These are phyloP conservation scores for Dendrocincla fuliginosa DNA, from an alignment of 2,797 vertebrate species.

Conservation along the genomic window DNA sequence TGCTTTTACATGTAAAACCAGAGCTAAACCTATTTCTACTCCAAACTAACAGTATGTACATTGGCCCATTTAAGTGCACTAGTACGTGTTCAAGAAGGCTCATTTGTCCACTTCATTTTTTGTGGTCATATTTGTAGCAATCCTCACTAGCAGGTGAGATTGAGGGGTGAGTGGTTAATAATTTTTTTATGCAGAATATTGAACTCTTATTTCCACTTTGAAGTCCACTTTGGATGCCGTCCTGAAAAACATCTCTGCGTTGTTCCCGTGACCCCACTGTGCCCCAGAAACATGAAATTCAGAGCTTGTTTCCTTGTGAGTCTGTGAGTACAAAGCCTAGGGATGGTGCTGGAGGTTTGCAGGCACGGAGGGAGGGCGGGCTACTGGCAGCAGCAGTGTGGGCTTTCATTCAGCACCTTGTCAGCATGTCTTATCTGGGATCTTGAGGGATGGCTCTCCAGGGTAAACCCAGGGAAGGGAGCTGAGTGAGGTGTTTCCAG, in stretches of 20 bases:
- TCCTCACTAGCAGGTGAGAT: not conserved
- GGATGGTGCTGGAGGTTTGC: not conserved
- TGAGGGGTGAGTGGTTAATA: not conserved
- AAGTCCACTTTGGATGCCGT: not conserved
- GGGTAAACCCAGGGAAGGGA: not conserved
- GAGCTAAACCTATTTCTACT: conserved; percentile 12
- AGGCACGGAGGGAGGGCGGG: not conserved
- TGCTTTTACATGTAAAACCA: conserved; percentile 45
- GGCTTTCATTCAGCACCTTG: conserved; percentile 19
- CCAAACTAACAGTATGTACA: not conserved
- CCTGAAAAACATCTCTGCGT: not conserved
- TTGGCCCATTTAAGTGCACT: not conserved
- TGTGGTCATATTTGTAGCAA: not conserved
- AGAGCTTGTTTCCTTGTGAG: not conserved
- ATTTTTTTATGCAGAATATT: not conserved
- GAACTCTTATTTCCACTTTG: not conserved
- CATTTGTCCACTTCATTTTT: not conserved
- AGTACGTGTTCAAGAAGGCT: not conserved
- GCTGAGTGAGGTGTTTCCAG: not conserved
- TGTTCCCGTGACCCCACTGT: fast-evolving
- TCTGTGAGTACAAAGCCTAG: not conserved
- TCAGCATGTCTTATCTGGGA: not conserved
- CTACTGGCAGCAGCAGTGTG: not conserved
- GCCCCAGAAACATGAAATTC: not conserved
- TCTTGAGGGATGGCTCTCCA: conserved; percentile 12